Evolutionary conservation across 2,888 invertebrate species (phyloP), one percentile per base, ranked within the genome.

Genomic region (Hololepta plana): DNA sequence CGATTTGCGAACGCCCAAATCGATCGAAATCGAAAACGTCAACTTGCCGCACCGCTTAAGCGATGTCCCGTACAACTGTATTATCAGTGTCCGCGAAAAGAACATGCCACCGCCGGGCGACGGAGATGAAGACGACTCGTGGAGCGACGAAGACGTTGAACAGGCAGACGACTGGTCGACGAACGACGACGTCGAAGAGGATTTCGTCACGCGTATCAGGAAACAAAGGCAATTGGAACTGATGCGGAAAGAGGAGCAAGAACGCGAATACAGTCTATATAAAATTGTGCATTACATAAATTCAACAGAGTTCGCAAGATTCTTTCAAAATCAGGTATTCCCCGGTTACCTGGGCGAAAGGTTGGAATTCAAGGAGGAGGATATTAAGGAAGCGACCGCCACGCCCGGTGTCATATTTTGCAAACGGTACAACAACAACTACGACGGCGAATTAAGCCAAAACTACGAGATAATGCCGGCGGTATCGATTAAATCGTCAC

Each of bases 401-500:
- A 67, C 72, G 35, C 71, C 73, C 2, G 70, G 72, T 1, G 67
- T 69, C 32, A 62, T 81, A 33, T 70, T 71, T 39, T n/a, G n/a
- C n/a, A n/a, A n/a, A n/a, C n/a, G n/a, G n/a, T n/a, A n/a, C n/a
- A n/a, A n/a, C n/a, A n/a, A n/a, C n/a, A n/a, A n/a, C n/a, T n/a
- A n/a, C n/a, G n/a, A n/a, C n/a, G n/a, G n/a, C n/a, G n/a, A n/a
- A n/a, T n/a, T n/a, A n/a, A n/a, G n/a, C n/a, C n/a, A 59, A 1
- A 58, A 60, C 2, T 73, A 64, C 40, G 74, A 77, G 55, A 60
- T 82, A 7, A 63, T 71, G 38, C 79, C 81, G 5, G 68, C 74
- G n/a, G 55, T 79, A 11, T 54, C 62, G 36, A 61, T 67, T n/a
- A 56, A 64, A 9, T 81, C 80, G 80, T 81, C 81, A 0, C 63